phyloP scores from a whole-genome alignment of 1,140 invertebrate species.

The Frieseomelitta varia region DNA sequence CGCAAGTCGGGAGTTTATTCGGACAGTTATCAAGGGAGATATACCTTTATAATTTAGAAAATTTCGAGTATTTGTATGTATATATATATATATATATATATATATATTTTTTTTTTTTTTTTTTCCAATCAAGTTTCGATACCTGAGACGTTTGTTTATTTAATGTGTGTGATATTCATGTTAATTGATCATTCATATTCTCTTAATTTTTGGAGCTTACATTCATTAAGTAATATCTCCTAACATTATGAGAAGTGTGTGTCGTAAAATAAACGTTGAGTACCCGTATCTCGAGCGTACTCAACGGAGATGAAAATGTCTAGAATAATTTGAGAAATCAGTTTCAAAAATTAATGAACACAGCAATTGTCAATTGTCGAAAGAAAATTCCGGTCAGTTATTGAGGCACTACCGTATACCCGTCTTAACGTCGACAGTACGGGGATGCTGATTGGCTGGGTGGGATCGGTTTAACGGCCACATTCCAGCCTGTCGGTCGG shows the following conservation, averaged over 20 bases:
- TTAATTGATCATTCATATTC: background rate
- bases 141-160: background rate
- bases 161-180: background rate
- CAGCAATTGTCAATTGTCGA: background rate
- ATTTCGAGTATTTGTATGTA: background rate
- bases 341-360: background rate
- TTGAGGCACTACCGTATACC: conserved; percentile 2
- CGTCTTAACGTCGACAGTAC: conserved; percentile 49
- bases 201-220: background rate
- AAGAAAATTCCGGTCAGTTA: background rate
- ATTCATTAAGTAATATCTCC: background rate
- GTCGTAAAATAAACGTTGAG: background rate
- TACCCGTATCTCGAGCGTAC: background rate
- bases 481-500: conserved; percentile 59
- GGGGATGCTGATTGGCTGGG: conserved; percentile 60
- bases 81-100: background rate
- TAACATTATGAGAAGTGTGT: background rate
- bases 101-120: too few species aligned
- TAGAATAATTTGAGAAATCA: background rate
- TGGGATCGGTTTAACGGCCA: conserved; percentile 63
- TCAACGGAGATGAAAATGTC: background rate
- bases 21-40: background rate
- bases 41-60: background rate
- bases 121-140: background rate
- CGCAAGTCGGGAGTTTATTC: background rate